Conservation (phyloP, 1,140 invertebrate species). For the Phthorimaea operculella region DNA sequence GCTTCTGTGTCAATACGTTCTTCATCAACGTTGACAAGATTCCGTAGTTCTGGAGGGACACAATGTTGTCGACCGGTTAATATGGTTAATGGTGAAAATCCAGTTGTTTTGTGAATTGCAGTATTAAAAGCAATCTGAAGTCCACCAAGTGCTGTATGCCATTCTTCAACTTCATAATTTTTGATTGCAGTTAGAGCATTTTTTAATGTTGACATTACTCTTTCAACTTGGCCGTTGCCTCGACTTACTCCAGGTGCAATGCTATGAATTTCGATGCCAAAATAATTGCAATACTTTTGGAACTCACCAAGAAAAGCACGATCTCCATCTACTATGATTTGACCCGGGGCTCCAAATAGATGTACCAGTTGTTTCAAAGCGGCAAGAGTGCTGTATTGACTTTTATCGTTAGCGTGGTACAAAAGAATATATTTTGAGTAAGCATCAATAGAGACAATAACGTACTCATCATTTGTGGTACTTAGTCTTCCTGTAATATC, state of each 20-base stretch:
- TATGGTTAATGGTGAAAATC: slow-evolving; percentile 15
- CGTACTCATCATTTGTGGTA: not conserved
- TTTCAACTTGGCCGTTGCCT: slow-evolving; percentile 35
- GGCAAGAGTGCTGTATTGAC: not conserved
- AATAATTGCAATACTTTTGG: slow-evolving; percentile 10
- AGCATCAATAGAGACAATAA: not conserved
- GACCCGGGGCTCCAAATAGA: not conserved
- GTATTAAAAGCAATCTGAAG: slow-evolving; percentile 28
- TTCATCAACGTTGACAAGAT: slow-evolving; percentile 8
- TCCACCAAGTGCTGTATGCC: slow-evolving; percentile 12
- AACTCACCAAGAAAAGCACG: not conserved
- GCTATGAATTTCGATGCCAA: slow-evolving; percentile 19
- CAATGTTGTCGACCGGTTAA: slow-evolving; percentile 12
- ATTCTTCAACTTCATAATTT: slow-evolving; percentile 10
- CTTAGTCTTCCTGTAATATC: not conserved
- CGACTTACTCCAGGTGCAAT: slow-evolving; percentile 18
- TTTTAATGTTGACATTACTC: slow-evolving; percentile 27
- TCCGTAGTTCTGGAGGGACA: slow-evolving; percentile 12
- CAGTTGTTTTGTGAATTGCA: slow-evolving; percentile 21
- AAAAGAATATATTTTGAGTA: not conserved
- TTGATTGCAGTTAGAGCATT: slow-evolving; percentile 15
- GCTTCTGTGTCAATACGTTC: slow-evolving; percentile 9
- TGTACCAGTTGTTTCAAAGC: not conserved
- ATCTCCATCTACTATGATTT: not conserved
- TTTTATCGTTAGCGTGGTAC: not conserved